Evolutionary conservation across 2,797 vertebrate genomes (phyloP).

Genomic region (Gadopsis marmoratus): DNA sequence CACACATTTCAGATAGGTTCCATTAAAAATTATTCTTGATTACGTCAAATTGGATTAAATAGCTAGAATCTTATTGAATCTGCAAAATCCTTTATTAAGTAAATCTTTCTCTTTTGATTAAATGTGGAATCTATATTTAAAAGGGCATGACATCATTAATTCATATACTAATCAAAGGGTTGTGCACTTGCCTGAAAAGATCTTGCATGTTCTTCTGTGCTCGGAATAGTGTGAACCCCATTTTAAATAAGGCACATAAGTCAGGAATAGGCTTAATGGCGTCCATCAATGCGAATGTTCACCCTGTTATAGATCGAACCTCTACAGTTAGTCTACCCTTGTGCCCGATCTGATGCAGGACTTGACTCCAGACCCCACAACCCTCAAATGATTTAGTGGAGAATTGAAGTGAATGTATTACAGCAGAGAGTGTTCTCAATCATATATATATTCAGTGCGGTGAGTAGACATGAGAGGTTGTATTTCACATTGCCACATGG

Average conservation of each 20-base stretch:
- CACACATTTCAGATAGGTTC: conserved; percentile 6
- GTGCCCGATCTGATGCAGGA: not conserved
- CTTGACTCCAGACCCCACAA: not conserved
- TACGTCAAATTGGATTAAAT: conserved; percentile 29
- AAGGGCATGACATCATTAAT: not conserved
- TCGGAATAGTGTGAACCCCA: not conserved
- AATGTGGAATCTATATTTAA: conserved; percentile 20
- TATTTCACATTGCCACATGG: conserved; percentile 66
- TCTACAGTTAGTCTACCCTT: not conserved
- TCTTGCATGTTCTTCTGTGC: not conserved
- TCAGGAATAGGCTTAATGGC: not conserved
- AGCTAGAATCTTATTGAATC: conserved; percentile 9
- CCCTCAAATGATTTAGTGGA: conserved; percentile 1
- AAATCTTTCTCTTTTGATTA: conserved; percentile 10
- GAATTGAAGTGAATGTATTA: conserved; percentile 19
- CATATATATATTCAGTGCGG: not conserved
- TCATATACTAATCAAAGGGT: not conserved
- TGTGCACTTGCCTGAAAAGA: not conserved
- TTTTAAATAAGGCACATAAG: conserved; percentile 23
- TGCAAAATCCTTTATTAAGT: not conserved
- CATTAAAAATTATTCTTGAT: conserved; percentile 37
- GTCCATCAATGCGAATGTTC: conserved; percentile 9
- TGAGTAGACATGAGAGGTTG: conserved; percentile 1
- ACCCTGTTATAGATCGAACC: conserved; percentile 4
- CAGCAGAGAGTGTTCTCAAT: not conserved